phyloP scores from a whole-genome alignment of 64 coral and sea anemone species.

The Pachyseris speciosa region DNA sequence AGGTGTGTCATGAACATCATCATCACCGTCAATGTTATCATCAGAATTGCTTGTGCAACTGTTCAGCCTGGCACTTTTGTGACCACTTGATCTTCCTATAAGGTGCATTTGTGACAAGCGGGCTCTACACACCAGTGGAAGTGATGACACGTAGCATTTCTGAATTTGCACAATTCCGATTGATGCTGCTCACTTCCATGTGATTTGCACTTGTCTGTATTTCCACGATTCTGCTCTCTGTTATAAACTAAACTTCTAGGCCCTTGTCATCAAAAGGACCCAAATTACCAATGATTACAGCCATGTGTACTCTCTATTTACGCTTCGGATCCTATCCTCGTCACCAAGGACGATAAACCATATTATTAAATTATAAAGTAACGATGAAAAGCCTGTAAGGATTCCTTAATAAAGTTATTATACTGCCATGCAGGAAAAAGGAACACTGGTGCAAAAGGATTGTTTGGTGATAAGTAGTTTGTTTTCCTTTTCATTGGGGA shows the following conservation, averaged over 20 bases:
- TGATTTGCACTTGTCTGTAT: background rate
- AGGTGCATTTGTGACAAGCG: background rate
- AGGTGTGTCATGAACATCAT: background rate
- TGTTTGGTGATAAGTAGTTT: too few species aligned
- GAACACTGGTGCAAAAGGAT: too few species aligned
- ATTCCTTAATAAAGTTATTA: too few species aligned
- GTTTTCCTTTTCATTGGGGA: too few species aligned
- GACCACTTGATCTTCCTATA: constrained; percentile 5
- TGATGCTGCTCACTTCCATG: background rate
- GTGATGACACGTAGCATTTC: too few species aligned
- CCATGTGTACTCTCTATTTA: background rate
- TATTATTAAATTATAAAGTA: too few species aligned
- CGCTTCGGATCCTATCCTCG: background rate
- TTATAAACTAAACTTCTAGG: background rate
- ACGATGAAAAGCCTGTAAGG: too few species aligned
- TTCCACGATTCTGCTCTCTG: background rate
- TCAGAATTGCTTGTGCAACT: background rate
- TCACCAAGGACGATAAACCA: too few species aligned
- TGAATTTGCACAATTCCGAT: background rate
- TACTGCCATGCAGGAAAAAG: too few species aligned
- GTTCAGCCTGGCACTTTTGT: background rate
- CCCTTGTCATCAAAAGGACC: background rate
- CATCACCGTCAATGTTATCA: background rate
- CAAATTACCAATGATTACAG: background rate
- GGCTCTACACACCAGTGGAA: background rate